These are phyloP conservation scores for Aplodontia rufa DNA, from an alignment of 2,113 vertebrate species.

Conservation along the genomic window DNA sequence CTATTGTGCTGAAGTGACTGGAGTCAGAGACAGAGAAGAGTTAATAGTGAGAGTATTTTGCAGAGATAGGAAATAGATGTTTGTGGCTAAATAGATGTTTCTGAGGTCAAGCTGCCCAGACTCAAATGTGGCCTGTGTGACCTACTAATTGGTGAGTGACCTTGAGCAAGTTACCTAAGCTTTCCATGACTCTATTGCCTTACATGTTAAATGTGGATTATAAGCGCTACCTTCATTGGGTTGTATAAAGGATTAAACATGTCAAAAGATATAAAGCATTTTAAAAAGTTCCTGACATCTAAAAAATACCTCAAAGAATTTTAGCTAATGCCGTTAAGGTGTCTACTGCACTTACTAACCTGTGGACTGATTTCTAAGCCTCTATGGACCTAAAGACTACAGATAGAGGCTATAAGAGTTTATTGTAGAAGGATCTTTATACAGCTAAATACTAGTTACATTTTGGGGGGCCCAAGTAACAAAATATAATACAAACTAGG, in stretches of 20 bases:
- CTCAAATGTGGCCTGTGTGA: neutral
- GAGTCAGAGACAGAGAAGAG: neutral
- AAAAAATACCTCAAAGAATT: neutral
- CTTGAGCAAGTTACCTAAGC: neutral
- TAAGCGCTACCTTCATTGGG: neutral
- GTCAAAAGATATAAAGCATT: neutral
- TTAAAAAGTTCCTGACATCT: neutral
- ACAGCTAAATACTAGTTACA: neutral
- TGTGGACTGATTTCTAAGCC: neutral
- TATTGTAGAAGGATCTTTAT: neutral
- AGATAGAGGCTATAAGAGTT: neutral
- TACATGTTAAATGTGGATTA: neutral
- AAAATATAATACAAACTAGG: neutral
- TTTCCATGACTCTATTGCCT: neutral
- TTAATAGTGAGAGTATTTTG: neutral
- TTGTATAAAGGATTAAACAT: neutral
- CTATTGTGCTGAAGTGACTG: neutral
- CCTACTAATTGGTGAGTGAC: neutral
- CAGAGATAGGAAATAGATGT: neutral
- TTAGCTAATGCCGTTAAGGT: neutral
- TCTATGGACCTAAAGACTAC: neutral
- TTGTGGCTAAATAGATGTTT: neutral
- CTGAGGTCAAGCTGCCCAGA: neutral
- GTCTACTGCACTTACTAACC: neutral
- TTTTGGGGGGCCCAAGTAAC: neutral